These are phyloP conservation scores for Psittacula cyanocephala DNA, from an alignment of 2,113 vertebrate species.

Conservation along the genomic window DNA sequence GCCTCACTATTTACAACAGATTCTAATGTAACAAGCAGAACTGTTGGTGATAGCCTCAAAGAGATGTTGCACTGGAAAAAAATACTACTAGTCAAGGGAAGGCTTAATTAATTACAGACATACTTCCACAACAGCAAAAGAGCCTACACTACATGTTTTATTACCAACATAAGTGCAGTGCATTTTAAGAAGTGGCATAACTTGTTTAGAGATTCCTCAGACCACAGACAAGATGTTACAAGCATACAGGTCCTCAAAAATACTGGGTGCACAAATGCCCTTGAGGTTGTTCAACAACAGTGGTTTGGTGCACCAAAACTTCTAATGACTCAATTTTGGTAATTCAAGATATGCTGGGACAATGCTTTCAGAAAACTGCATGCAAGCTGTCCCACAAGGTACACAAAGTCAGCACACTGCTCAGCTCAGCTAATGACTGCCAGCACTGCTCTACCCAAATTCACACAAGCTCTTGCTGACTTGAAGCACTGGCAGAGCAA, in stretches of 20 bases:
- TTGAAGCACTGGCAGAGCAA: slow-evolving; percentile 28
- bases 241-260: background rate
- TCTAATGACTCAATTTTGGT: background rate
- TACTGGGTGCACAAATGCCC: background rate
- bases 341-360: background rate
- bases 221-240: background rate
- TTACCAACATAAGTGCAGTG: background rate
- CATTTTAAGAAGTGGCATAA: background rate
- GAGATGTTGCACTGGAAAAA: background rate
- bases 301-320: background rate
- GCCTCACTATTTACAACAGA: background rate
- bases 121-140: background rate
- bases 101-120: background rate
- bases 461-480: background rate
- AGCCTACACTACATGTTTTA: background rate
- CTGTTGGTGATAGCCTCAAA: background rate
- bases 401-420: background rate
- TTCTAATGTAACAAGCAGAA: background rate
- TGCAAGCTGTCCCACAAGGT: background rate
- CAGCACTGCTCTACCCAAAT: background rate
- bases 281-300: background rate
- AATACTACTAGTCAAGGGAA: background rate
- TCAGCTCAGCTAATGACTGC: background rate
- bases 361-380: background rate
- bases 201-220: background rate